These are phyloP conservation scores for Girardia tigrina DNA, from an alignment of 2,888 invertebrate species.

Conservation along the genomic window DNA sequence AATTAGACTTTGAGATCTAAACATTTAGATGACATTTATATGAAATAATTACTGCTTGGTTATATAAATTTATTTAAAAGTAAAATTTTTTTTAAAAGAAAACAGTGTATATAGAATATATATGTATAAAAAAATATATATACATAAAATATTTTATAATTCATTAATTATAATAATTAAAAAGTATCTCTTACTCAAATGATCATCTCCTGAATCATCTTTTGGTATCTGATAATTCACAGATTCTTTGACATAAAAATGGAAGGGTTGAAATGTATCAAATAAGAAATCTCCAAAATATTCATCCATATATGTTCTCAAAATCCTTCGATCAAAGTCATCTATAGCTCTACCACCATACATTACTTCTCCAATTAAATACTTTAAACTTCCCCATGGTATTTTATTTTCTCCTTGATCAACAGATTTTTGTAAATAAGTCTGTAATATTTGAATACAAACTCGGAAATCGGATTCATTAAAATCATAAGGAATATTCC, in stretches of 20 bases:
- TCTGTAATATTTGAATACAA: slow-evolving; percentile 69
- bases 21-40: no score
- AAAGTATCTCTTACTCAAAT: slow-evolving; percentile 47
- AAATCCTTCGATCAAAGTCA: slow-evolving; percentile 71
- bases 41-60: no score
- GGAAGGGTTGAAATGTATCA: slow-evolving; percentile 75
- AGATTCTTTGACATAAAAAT: slow-evolving; percentile 64
- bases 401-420: slow-evolving; percentile 56
- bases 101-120: no score
- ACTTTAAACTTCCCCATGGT: slow-evolving; percentile 79
- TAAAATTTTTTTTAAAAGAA: no score
- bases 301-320: slow-evolving; percentile 76
- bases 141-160: no score
- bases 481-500: slow-evolving; percentile 84
- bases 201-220: slow-evolving; percentile 45
- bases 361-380: slow-evolving; percentile 84
- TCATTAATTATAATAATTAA: no score
- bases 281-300: slow-evolving; percentile 85
- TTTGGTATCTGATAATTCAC: slow-evolving; percentile 68
- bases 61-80: no score
- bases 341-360: slow-evolving; percentile 85
- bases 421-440: slow-evolving; percentile 64
- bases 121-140: no score
- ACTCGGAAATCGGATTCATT: slow-evolving; percentile 78
- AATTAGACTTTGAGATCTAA: no score